These are phyloP conservation scores for Diplodus sargus DNA, from an alignment of 2,797 vertebrate genomes.

Conservation along the genomic window DNA sequence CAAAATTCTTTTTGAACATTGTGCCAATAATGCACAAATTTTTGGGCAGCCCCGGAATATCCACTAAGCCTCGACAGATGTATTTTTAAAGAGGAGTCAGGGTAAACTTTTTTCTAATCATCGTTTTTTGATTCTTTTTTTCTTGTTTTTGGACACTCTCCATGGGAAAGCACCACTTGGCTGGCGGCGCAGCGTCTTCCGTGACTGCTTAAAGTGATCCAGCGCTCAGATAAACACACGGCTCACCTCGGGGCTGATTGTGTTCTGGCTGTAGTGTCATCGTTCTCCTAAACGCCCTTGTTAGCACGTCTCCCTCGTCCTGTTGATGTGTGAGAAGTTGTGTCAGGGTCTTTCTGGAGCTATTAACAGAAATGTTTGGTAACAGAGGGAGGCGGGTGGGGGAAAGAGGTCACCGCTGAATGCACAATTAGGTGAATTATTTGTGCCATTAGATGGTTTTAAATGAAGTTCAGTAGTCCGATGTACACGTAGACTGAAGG, in stretches of 20 bases:
- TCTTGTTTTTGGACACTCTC: background rate
- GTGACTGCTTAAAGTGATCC: conserved; percentile 26
- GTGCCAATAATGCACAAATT: background rate
- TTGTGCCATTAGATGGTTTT: background rate
- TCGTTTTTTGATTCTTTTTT: background rate
- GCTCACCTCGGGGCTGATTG: conserved; percentile 21
- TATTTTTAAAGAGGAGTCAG: conserved; percentile 3
- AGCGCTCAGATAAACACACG: conserved; percentile 8
- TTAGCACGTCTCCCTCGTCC: conserved; percentile 11
- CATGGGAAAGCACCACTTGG: background rate
- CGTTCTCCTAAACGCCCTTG: conserved; percentile 39
- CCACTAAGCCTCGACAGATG: background rate
- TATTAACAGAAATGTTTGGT: conserved; percentile 32
- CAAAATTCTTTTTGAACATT: background rate
- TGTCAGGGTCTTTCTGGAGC: too few species aligned
- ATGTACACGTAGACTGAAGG: conserved; percentile 20
- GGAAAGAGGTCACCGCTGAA: conserved; percentile 31
- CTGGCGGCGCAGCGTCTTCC: background rate
- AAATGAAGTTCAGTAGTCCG: conserved; percentile 16
- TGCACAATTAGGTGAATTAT: conserved; percentile 28
- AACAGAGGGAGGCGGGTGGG: background rate
- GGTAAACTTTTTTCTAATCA: conserved; percentile 28
- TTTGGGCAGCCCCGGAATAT: background rate
- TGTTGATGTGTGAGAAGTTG: conserved; percentile 22
- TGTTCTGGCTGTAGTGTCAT: conserved; percentile 29